Evolutionary conservation across 2,797 vertebrate genomes (phyloP).

Genomic region (Apodemus agrarius): DNA sequence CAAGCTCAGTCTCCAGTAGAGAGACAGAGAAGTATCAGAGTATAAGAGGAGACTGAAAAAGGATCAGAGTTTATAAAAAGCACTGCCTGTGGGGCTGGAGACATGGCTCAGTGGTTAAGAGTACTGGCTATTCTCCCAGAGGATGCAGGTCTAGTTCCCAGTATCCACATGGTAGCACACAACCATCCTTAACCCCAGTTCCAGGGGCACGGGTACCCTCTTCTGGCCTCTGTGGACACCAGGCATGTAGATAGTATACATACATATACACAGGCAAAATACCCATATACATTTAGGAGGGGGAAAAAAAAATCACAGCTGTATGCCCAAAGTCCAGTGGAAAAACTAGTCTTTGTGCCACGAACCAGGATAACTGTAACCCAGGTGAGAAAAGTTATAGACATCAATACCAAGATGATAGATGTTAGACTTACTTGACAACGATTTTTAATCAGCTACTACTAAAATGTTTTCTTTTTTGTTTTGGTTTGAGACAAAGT

Average conservation of each 20-base stretch:
- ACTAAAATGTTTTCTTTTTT: neutral
- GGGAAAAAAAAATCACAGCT: neutral
- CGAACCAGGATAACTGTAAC: neutral
- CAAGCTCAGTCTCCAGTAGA: neutral
- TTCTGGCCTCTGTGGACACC: neutral
- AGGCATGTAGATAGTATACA: neutral
- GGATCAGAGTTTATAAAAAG: neutral
- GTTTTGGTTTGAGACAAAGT: neutral
- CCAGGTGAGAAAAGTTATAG: neutral
- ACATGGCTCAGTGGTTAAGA: neutral
- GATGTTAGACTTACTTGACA: neutral
- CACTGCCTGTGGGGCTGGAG: too few species aligned
- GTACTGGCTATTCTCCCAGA: neutral
- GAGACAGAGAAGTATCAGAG: neutral
- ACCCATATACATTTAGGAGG: neutral
- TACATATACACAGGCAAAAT: neutral
- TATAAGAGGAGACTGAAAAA: neutral
- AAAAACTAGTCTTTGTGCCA: neutral
- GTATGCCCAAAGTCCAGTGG: neutral
- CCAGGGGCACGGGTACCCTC: neutral
- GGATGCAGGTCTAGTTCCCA: neutral
- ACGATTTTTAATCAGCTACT: neutral
- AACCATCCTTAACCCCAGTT: neutral
- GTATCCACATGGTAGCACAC: neutral
- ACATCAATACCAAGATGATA: neutral